phyloP scores from a whole-genome alignment of 2,888 invertebrate species.

The Empis livida region DNA sequence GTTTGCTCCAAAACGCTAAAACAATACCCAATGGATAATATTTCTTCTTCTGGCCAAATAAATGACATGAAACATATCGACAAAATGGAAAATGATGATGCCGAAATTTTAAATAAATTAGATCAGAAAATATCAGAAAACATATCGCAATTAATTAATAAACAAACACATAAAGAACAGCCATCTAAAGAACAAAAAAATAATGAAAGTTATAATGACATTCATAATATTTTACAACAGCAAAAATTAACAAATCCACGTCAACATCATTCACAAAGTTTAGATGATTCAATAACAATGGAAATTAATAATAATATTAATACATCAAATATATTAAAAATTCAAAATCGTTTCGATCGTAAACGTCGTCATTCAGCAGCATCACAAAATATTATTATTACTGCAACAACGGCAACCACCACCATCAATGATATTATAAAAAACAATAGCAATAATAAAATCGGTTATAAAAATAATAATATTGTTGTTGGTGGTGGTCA shows the following conservation, averaged over 20 bases:
- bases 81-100: background rate
- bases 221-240: too few relatives aligned
- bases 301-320: background rate
- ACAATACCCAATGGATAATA: background rate
- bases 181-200: background rate
- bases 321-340: background rate
- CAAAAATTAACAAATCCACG: too few relatives aligned
- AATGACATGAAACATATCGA: conserved; percentile 2
- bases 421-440: conserved; percentile 7
- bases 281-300: too few relatives aligned
- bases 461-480: conserved; percentile 14
- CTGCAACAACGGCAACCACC: conserved; percentile 4
- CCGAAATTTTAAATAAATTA: background rate
- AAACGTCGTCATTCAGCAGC: conserved; percentile 46
- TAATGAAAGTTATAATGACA: background rate
- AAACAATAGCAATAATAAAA: conserved; percentile 16
- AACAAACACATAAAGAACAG: background rate
- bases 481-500: background rate
- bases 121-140: background rate
- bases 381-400: conserved; percentile 21
- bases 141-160: background rate
- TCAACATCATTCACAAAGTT: too few relatives aligned
- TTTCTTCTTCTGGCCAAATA: background rate
- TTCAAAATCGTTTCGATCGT: conserved; percentile 37
- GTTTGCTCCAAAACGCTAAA: conserved; percentile 5